Evolutionary conservation across 37 sponge, comb jelly and placozoan genomes (phyloP), one percentile per base, ranked within the genome.

Genomic region (Corticium candelabrum): DNA sequence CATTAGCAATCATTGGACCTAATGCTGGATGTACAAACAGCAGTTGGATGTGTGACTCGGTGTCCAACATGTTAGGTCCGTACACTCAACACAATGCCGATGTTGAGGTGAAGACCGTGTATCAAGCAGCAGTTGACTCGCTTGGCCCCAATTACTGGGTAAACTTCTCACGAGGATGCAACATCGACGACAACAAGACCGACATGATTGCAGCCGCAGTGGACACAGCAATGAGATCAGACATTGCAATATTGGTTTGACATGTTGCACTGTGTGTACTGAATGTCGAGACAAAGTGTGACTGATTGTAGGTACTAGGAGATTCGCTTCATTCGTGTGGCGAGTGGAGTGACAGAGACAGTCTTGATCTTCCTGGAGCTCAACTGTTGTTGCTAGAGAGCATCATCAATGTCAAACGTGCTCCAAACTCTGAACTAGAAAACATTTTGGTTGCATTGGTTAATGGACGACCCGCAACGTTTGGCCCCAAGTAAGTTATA

Each of bases 241-340:
- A 4, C 21, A 4, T 29, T 32, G 73, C 31, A 7, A 32, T 70
- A 5, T 4, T 70, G 73, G 73, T 70, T 7, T 30, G 73, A 29
- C 29, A 4, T 34, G 73, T 15, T 70, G 35, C 31, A 15, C 21
- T 70, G 35, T 5, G 31, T 70, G 73, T 32, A 29, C 35, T 70
- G 31, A 4, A 30, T 29, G 7, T 70, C 33, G 73, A 7, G 5
- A 4, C n/a, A n/a, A n/a, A n/a, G n/a, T n/a, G n/a, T n/a, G n/a
- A n/a, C n/a, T n/a, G n/a, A n/a, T n/a, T n/a, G n/a, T n/a, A 70
- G 73, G 73, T 70, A 5, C 29, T 70, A 4, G 73, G 73, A 29
- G 73, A 70, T 70, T 70, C 73, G 5, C 36, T 70, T 7, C 4
- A 7, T 4, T 35, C 73, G 29, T 70, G 31, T 34, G 73, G 73